phyloP scores from a whole-genome alignment of 1,140 invertebrate species.

The Magallana ariakensis region DNA sequence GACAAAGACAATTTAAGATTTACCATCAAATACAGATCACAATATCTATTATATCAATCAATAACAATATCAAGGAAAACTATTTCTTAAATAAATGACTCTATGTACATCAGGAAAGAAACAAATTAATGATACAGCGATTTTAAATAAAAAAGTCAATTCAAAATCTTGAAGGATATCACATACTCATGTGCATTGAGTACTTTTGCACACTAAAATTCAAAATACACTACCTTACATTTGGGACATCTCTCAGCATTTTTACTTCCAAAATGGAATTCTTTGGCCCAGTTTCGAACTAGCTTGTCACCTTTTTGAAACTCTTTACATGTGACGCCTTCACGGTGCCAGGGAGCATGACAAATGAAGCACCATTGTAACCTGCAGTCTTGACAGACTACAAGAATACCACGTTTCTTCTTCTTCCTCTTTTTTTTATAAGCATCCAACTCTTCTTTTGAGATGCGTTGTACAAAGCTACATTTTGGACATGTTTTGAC shows the following conservation, averaged over 20 bases:
- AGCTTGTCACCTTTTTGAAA: constrained; percentile 78
- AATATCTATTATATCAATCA: no score
- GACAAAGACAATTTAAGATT: constrained; percentile 31
- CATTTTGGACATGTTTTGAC: constrained; percentile 80
- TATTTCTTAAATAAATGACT: no score
- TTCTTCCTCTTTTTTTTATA: constrained; percentile 37
- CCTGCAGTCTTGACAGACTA: constrained; percentile 76
- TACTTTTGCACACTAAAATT: no score
- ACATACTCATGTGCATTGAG: no score
- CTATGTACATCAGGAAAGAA: no score
- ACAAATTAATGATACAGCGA: no score
- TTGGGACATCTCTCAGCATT: constrained; percentile 81
- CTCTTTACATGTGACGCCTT: constrained; percentile 78
- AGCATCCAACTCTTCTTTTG: constrained; percentile 31
- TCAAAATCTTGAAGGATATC: no score
- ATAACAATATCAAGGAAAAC: no score
- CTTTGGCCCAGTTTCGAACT: constrained; percentile 79
- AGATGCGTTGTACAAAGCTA: constrained; percentile 66
- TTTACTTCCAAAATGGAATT: constrained; percentile 76
- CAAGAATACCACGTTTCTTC: constrained; percentile 64
- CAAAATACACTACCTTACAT: constrained; percentile 77
- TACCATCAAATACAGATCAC: no score
- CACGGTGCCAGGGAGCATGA: constrained; percentile 80
- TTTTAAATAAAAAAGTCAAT: no score
- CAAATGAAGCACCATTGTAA: constrained; percentile 80